Percentiles rank a stretch among this genome's conserved stretches.
Conservation (phyloP, 2,888 invertebrate species). For the Calameuta idolon region DNA sequence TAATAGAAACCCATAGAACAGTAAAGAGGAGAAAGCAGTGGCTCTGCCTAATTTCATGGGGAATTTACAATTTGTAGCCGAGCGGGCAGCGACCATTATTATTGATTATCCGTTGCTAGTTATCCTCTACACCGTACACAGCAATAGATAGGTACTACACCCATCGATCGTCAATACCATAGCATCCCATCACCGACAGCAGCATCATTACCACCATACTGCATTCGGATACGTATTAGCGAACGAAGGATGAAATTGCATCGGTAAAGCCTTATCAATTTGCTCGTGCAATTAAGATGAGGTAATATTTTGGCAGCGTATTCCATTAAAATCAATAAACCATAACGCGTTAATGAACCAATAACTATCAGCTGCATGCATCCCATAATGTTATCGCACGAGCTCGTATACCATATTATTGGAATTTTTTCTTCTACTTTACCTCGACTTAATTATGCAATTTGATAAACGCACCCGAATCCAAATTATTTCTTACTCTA, state of each 20-base stretch:
- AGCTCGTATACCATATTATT: not conserved
- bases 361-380: conserved; percentile 42
- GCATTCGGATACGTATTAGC: not conserved
- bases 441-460: not conserved
- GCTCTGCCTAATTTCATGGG: conserved; percentile 44
- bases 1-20: not conserved
- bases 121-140: not conserved
- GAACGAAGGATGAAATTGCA: conserved; percentile 6
- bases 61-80: conserved; percentile 51
- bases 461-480: not conserved
- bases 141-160: not conserved
- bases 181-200: not conserved
- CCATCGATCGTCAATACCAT: not conserved
- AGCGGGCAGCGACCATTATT: conserved; percentile 34
- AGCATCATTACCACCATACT: not conserved
- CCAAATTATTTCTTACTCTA: not conserved
- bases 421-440: not conserved
- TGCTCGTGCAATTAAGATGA: conserved; percentile 28
- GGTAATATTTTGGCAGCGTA: conserved; percentile 30
- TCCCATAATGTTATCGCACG: not conserved
- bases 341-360: conserved; percentile 42
- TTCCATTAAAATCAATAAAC: conserved; percentile 49
- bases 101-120: conserved; percentile 43
- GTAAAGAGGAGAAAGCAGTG: conserved; percentile 21
- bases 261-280: conserved; percentile 2